These are phyloP conservation scores for Pelosia muscerda DNA, from an alignment of 2,888 invertebrate genomes.

Conservation along the genomic window DNA sequence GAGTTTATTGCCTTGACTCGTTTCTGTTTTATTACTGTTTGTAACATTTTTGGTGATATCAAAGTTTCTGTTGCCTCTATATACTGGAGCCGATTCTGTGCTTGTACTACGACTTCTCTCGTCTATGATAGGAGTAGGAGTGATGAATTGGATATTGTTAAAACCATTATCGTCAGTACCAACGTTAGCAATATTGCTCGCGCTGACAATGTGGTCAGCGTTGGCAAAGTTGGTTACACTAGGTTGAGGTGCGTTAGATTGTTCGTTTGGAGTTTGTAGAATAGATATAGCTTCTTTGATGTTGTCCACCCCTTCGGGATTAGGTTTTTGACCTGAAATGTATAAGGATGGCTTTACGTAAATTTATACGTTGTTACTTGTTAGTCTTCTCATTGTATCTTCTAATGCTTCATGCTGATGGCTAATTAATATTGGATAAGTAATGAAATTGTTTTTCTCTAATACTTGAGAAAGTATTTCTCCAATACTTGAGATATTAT, in stretches of 20 bases:
- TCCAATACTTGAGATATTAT: background rate
- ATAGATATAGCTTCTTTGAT: conserved; percentile 81
- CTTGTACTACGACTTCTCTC: conserved; percentile 68
- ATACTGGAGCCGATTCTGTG: conserved; percentile 70
- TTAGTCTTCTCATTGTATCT: too few relatives aligned
- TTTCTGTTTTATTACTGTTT: conserved; percentile 51
- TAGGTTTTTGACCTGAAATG: conserved; percentile 67
- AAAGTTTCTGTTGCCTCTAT: conserved; percentile 72
- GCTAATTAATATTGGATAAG: too few relatives aligned
- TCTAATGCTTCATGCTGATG: too few relatives aligned
- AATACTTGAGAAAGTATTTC: too few relatives aligned
- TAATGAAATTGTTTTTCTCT: too few relatives aligned
- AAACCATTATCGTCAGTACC: background rate
- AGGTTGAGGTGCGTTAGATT: conserved; percentile 42
- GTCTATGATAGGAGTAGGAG: conserved; percentile 73
- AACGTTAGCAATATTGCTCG: background rate
- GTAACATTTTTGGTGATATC: conserved; percentile 47
- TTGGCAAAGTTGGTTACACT: conserved; percentile 20
- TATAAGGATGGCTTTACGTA: background rate
- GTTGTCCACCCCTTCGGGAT: conserved; percentile 76
- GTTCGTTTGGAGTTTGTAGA: conserved; percentile 72
- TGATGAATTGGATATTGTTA: conserved; percentile 68
- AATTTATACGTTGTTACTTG: background rate
- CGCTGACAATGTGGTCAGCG: background rate
- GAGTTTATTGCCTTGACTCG: conserved; percentile 60